Conservation (phyloP, 2,888 invertebrate genomes). For the Phymatocera aterrima region DNA sequence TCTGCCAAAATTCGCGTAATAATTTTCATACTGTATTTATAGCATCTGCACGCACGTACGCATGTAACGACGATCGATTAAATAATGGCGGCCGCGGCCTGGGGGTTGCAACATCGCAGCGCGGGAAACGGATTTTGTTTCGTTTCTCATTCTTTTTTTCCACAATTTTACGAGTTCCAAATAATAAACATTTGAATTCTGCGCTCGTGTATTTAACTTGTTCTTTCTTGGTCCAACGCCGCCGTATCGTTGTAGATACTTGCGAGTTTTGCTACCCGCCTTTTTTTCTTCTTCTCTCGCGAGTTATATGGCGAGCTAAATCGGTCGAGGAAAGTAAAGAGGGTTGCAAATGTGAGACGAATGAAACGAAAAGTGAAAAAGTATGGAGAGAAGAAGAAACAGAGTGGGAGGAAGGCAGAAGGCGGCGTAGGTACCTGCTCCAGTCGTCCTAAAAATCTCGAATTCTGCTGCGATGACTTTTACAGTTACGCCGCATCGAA, state of each 20-base stretch:
- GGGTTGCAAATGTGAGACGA: neutral
- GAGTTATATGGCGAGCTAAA: neutral
- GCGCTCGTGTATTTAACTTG: neutral
- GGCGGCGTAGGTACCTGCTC: neutral
- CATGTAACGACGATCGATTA: neutral
- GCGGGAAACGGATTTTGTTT: neutral
- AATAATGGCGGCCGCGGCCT: neutral
- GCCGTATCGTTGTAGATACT: neutral
- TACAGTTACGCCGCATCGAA: no score
- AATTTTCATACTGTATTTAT: neutral
- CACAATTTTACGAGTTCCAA: neutral
- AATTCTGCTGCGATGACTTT: no score
- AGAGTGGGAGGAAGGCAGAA: neutral
- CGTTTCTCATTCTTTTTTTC: neutral
- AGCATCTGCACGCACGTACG: no score
- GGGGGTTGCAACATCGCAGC: no score
- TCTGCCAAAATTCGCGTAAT: neutral
- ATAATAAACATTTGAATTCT: neutral
- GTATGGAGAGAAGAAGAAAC: no score
- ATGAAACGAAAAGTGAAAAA: neutral
- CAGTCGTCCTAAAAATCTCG: no score
- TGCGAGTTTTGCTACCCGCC: neutral
- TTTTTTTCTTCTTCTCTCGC: neutral
- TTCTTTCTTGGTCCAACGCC: neutral
- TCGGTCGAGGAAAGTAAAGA: conserved; percentile 14